Evolutionary conservation across 2,888 invertebrate genomes (phyloP).

Genomic region (Protodeltote pygarga): DNA sequence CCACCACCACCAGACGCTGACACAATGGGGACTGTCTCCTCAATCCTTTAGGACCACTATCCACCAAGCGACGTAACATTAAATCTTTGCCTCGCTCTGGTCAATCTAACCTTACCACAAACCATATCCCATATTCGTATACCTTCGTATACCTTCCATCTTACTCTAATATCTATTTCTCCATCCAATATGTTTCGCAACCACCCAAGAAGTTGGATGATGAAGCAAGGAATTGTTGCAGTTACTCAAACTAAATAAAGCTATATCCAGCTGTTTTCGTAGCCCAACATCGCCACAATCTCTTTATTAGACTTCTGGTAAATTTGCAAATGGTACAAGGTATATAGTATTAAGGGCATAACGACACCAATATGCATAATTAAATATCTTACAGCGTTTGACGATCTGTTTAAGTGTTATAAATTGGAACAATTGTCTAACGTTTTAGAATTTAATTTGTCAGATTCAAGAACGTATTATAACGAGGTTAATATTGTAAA

Average conservation of each 20-base stretch:
- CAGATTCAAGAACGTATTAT: constrained; percentile 2
- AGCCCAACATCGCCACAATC: constrained; percentile 36
- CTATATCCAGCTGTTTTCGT: not conserved
- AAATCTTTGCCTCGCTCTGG: no score
- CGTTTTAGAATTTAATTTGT: constrained; percentile 1
- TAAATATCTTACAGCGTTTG: constrained; percentile 36
- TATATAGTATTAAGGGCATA: constrained; percentile 34
- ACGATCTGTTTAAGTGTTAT: constrained; percentile 30
- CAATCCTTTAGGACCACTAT: no score
- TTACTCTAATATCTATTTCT: no score
- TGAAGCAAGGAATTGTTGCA: no score
- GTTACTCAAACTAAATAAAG: not conserved
- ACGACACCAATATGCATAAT: constrained; percentile 48
- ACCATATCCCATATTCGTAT: no score
- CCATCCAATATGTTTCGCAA: no score
- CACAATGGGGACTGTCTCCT: no score
- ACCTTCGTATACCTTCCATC: no score
- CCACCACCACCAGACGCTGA: no score
- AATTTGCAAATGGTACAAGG: constrained; percentile 49
- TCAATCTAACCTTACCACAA: no score
- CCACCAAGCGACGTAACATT: no score
- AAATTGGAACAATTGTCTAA: constrained; percentile 21
- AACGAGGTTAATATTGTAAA: not conserved
- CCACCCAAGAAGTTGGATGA: no score
- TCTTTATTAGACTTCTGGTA: constrained; percentile 52